phyloP scores from a whole-genome alignment of 2,888 invertebrate species.

The Apodemia mormo region DNA sequence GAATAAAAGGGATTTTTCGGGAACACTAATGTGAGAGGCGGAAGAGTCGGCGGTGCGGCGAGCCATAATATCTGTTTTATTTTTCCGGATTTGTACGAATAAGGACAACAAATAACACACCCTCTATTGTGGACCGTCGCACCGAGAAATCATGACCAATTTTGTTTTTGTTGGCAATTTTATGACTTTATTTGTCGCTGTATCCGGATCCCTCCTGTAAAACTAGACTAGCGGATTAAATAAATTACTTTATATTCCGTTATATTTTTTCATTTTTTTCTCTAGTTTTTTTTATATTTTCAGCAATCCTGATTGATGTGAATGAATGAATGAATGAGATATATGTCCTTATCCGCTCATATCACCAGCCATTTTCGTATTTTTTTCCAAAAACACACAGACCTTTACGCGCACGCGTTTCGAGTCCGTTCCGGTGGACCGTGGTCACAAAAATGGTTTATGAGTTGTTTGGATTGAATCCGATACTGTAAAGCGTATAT shows the following conservation, averaged over 20 bases:
- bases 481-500: too few species aligned
- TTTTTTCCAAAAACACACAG: too few species aligned
- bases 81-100: conserved; percentile 78
- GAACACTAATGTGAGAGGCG: conserved; percentile 77
- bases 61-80: conserved; percentile 75
- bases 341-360: too few species aligned
- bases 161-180: conserved; percentile 70
- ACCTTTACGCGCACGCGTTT: too few species aligned
- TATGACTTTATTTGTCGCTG: conserved; percentile 68
- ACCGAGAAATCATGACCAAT: conserved; percentile 66
- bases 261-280: neutral
- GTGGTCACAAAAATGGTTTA: too few species aligned
- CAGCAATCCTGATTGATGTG: too few species aligned
- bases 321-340: too few species aligned
- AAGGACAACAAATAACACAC: conserved; percentile 66
- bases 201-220: conserved; percentile 25
- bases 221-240: conserved; percentile 11
- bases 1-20: conserved; percentile 76
- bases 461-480: too few species aligned
- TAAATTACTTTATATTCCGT: conserved; percentile 1
- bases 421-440: too few species aligned
- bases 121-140: conserved; percentile 58
- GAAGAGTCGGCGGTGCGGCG: conserved; percentile 59
- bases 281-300: neutral
- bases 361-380: too few species aligned